A percentile compares a stretch with the other conserved stretches of the same genome.
These are phyloP conservation scores for Sylvia atricapilla DNA, from an alignment of 2,113 vertebrate genomes.

Conservation along the genomic window DNA sequence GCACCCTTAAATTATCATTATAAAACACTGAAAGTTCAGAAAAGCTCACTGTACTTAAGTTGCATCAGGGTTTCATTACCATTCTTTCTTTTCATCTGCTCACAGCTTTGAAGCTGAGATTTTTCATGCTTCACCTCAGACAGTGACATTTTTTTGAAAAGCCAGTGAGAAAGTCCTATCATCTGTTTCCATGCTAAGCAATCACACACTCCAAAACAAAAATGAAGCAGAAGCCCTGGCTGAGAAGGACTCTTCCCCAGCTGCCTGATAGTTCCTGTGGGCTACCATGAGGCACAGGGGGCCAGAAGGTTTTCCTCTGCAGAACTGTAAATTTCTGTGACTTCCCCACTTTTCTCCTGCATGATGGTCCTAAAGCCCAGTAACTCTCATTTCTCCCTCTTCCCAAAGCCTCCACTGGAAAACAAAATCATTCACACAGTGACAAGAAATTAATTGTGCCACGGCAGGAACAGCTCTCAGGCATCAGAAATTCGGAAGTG, in stretches of 20 bases:
- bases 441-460: background rate
- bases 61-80: background rate
- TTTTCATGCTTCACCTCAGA: conserved; percentile 11
- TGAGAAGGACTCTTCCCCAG: background rate
- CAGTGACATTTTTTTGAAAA: background rate
- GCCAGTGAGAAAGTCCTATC: background rate
- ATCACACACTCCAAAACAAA: background rate
- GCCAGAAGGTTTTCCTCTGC: background rate
- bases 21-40: background rate
- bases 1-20: background rate
- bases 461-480: conserved; percentile 19
- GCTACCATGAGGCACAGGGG: background rate
- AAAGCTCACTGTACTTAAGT: background rate
- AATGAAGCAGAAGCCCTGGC: background rate
- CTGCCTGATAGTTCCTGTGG: background rate
- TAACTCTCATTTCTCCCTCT: background rate
- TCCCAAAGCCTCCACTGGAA: background rate
- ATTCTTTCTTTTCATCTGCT: background rate
- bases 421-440: conserved; percentile 2
- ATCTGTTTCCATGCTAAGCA: background rate
- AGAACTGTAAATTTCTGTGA: background rate
- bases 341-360: background rate
- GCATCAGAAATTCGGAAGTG: conserved; percentile 37
- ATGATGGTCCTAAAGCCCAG: background rate
- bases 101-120: background rate